Percentiles rank a stretch among this genome's conserved stretches.
Conservation (phyloP, 2,797 vertebrate species). For the Ceryle rudis region DNA sequence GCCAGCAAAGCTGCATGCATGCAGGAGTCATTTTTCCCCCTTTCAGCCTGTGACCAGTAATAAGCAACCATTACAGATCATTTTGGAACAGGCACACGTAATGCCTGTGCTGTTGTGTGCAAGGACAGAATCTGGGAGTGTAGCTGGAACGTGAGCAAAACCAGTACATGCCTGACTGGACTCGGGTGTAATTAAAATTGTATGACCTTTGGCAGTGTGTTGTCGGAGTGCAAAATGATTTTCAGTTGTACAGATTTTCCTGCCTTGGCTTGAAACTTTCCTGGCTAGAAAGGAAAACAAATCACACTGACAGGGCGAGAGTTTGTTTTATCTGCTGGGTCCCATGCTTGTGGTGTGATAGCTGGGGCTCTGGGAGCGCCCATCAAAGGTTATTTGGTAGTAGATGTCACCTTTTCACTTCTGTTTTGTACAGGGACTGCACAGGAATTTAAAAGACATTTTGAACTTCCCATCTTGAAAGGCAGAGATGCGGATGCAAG, state of each 20-base stretch:
- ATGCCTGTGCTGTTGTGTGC: not conserved
- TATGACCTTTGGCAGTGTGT: not conserved
- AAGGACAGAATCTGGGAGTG: not conserved
- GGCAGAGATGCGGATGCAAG: slow-evolving; percentile 93
- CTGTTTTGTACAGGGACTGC: slow-evolving; percentile 86
- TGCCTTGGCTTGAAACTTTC: not conserved
- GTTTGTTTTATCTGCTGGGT: not conserved
- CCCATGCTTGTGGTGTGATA: not conserved
- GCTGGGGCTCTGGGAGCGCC: not conserved
- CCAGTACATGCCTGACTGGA: not conserved
- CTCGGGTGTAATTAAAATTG: not conserved
- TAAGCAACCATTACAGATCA: not conserved
- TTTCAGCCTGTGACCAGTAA: not conserved
- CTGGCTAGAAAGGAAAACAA: not conserved
- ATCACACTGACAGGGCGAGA: not conserved
- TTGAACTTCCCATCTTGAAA: slow-evolving; percentile 95
- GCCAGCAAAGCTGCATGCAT: not conserved
- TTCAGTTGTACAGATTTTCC: not conserved
- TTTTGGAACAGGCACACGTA: not conserved
- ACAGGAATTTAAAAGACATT: slow-evolving; percentile 95
- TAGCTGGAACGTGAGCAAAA: not conserved
- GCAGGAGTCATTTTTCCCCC: not conserved
- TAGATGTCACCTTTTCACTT: not conserved
- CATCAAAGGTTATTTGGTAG: not conserved
- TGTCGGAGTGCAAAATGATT: not conserved